A percentile compares a stretch with the other conserved stretches of the same genome.
These are phyloP conservation scores for Leptinotarsa haldemani DNA, from an alignment of 2,888 invertebrate genomes.

Conservation along the genomic window DNA sequence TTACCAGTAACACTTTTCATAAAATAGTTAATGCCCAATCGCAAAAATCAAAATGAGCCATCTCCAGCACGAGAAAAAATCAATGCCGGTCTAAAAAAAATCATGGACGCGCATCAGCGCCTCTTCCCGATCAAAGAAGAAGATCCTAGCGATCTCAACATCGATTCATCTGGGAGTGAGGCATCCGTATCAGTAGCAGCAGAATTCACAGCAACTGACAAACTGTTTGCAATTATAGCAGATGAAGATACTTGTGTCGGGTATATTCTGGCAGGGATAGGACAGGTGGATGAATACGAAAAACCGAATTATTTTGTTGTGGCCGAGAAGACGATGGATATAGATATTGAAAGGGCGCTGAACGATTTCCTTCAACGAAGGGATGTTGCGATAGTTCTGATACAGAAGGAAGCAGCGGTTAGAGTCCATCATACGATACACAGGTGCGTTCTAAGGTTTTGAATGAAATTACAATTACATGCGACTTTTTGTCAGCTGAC, in stretches of 20 bases:
- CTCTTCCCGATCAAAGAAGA: slow-evolving; percentile 36
- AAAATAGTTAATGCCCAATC: neutral
- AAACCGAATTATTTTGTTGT: slow-evolving; percentile 47
- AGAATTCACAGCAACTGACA: neutral
- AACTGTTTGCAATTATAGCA: slow-evolving; percentile 49
- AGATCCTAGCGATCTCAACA: slow-evolving; percentile 31
- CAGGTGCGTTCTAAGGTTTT: neutral
- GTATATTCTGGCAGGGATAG: slow-evolving; percentile 52
- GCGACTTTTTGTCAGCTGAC: too few species aligned
- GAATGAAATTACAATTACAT: too few species aligned
- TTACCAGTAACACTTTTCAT: neutral
- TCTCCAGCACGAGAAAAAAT: neutral
- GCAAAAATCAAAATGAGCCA: neutral
- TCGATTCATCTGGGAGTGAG: slow-evolving; percentile 6
- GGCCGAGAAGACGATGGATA: slow-evolving; percentile 34
- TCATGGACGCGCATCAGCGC: slow-evolving; percentile 6
- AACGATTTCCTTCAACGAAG: slow-evolving; percentile 36
- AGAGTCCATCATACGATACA: slow-evolving; percentile 33
- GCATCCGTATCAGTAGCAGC: neutral
- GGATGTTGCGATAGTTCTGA: slow-evolving; percentile 49
- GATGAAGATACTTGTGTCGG: slow-evolving; percentile 54
- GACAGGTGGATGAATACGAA: slow-evolving; percentile 43
- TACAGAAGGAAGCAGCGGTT: slow-evolving; percentile 49
- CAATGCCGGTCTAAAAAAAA: neutral
- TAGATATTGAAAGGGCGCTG: slow-evolving; percentile 38